phyloP scores from a whole-genome alignment of 1,140 invertebrate species.

The Pseudomyrmex concolor region DNA sequence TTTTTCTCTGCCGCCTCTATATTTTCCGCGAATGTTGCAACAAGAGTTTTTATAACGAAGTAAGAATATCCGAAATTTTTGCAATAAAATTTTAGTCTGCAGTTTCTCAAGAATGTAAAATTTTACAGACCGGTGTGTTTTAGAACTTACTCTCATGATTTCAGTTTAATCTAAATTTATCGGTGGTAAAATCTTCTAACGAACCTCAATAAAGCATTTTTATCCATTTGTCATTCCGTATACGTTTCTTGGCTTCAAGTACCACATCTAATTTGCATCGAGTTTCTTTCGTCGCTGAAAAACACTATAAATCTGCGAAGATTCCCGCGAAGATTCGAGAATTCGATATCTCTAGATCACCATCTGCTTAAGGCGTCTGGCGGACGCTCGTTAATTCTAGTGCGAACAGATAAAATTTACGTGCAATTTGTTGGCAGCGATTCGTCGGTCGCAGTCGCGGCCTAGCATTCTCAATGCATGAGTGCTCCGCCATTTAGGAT shows the following conservation, averaged over 20 bases:
- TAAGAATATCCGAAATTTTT: not conserved
- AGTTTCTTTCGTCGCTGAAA: constrained; percentile 45
- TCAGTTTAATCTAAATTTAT: not conserved
- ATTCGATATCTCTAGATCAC: constrained; percentile 45
- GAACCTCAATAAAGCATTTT: not conserved
- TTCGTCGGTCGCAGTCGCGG: constrained; percentile 35
- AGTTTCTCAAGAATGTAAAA: not conserved
- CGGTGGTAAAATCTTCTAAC: not conserved
- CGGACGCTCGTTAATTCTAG: constrained; percentile 64
- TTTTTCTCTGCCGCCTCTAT: no score
- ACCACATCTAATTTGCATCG: constrained; percentile 36
- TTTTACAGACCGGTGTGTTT: not conserved
- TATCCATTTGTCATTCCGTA: not conserved
- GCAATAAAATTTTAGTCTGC: no score
- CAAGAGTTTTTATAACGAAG: no score
- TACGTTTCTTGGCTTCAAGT: constrained; percentile 13
- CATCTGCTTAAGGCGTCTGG: constrained; percentile 43
- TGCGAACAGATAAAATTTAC: constrained; percentile 75
- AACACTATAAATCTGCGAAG: constrained; percentile 38
- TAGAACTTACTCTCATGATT: not conserved
- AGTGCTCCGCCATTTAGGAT: constrained; percentile 54
- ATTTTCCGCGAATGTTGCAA: not conserved
- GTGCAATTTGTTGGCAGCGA: constrained; percentile 71
- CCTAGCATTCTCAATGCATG: constrained; percentile 49
- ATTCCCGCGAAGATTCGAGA: constrained; percentile 19